Percentiles rank a stretch among this genome's conserved stretches.
Conservation (phyloP, 1,140 invertebrate species). For the Lasioglossum albipes region DNA sequence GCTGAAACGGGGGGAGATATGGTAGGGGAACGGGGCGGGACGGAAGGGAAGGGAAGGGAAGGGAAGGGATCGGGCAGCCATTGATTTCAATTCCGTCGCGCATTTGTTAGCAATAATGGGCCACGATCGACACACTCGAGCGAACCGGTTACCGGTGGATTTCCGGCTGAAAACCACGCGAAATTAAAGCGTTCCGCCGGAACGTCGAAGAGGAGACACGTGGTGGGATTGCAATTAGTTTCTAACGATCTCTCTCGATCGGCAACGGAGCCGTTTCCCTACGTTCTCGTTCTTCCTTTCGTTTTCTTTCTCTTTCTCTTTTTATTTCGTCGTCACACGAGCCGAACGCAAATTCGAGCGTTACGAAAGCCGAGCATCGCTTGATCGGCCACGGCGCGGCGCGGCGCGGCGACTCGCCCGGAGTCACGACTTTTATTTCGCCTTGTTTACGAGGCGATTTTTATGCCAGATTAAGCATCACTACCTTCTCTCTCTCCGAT, state of each 20-base stretch:
- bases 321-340: not conserved
- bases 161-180: constrained; percentile 40
- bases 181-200: constrained; percentile 50
- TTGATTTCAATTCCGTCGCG: constrained; percentile 14
- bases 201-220: constrained; percentile 19
- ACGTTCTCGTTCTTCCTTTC: not conserved
- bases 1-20: no score
- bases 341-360: not conserved
- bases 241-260: constrained; percentile 54
- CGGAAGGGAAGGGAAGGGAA: no score
- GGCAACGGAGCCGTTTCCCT: constrained; percentile 24
- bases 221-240: constrained; percentile 57
- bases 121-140: constrained; percentile 20
- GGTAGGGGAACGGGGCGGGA: not conserved
- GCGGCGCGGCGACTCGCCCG: not conserved
- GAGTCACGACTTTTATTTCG: constrained; percentile 12
- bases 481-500: not conserved
- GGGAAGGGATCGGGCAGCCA: no score
- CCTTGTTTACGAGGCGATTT: constrained; percentile 14
- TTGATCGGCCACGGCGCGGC: not conserved
- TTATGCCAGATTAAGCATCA: not conserved
- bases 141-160: constrained; percentile 42
- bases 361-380: not conserved
- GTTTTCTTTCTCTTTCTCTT: not conserved
- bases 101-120: constrained; percentile 55